These are phyloP conservation scores for Hylaea fasciaria DNA, from an alignment of 2,888 invertebrate genomes.

Conservation along the genomic window DNA sequence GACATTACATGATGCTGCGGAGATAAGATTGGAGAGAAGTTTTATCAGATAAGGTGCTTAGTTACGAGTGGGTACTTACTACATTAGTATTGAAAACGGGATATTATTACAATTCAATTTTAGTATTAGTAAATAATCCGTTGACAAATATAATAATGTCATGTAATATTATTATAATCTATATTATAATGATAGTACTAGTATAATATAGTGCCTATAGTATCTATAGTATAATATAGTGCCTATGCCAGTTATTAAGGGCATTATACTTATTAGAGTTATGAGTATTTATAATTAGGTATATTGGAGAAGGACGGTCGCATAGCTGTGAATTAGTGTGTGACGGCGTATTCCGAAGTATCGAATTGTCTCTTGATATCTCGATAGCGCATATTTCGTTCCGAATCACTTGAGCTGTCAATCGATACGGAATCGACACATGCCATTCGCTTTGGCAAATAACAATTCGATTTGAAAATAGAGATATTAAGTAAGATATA, in stretches of 20 bases:
- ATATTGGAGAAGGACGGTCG: constrained; percentile 50
- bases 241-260: too few relatives aligned
- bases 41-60: background rate
- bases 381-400: constrained; percentile 63
- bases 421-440: constrained; percentile 50
- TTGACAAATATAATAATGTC: background rate
- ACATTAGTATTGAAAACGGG: too few relatives aligned
- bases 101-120: background rate
- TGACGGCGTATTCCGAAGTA: constrained; percentile 56
- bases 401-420: constrained; percentile 56
- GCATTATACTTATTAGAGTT: background rate
- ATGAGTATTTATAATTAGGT: too few relatives aligned
- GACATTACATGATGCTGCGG: constrained; percentile 22
- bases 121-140: background rate
- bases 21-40: constrained; percentile 10
- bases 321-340: constrained; percentile 67
- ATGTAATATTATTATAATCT: too few relatives aligned
- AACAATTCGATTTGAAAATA: constrained; percentile 11
- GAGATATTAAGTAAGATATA: background rate
- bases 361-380: constrained; percentile 61
- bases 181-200: too few relatives aligned
- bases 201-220: too few relatives aligned
- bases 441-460: constrained; percentile 4
- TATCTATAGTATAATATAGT: too few relatives aligned
- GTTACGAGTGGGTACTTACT: too few relatives aligned